Conservation (phyloP, 2,888 invertebrate genomes). For the Ischnus inquisitorius region DNA sequence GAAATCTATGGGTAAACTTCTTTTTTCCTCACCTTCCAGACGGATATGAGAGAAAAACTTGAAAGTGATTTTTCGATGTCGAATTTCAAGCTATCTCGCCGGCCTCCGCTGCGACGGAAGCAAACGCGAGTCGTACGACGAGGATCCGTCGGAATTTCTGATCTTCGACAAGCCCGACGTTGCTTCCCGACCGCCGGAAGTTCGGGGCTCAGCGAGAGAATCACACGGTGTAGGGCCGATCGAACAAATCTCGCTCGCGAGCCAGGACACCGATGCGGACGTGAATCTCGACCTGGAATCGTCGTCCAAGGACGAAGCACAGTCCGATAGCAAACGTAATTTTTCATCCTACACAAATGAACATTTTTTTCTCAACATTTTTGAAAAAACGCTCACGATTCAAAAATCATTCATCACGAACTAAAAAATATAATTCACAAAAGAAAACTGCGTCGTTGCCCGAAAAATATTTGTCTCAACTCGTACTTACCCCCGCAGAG, state of each 20-base stretch:
- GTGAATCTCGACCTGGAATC: slow-evolving; percentile 78
- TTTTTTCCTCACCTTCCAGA: neutral
- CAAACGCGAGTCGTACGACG: slow-evolving; percentile 74
- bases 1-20: slow-evolving; percentile 84
- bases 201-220: slow-evolving; percentile 55
- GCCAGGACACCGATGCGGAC: slow-evolving; percentile 79
- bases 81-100: slow-evolving; percentile 78
- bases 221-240: slow-evolving; percentile 19
- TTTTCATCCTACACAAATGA: neutral
- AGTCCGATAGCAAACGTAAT: slow-evolving; percentile 74
- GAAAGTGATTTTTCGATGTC: neutral
- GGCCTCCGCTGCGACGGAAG: slow-evolving; percentile 80
- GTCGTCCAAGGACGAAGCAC: slow-evolving; percentile 75
- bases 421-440: neutral
- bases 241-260: slow-evolving; percentile 65
- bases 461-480: neutral
- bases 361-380: neutral
- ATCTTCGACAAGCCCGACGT: slow-evolving; percentile 65
- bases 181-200: slow-evolving; percentile 48
- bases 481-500: slow-evolving; percentile 1
- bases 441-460: neutral
- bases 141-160: slow-evolving; percentile 71
- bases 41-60: neutral
- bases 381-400: neutral
- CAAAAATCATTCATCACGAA: neutral